Evolutionary conservation across 35 echinoderm and acorn worm species (phyloP).

Genomic region (Amphiura filiformis): DNA sequence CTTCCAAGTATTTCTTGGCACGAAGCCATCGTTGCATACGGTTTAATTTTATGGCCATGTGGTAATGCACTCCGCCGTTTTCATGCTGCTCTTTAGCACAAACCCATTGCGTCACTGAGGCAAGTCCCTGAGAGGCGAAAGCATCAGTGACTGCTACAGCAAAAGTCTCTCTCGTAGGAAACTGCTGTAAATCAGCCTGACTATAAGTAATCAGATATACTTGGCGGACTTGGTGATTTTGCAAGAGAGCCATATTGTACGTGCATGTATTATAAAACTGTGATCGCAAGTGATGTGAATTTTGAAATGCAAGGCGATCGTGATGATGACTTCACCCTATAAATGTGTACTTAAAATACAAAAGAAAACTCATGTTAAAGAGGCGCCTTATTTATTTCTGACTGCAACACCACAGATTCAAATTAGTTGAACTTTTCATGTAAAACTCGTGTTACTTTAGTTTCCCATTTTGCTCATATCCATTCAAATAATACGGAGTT

Average conservation of each 20-base stretch:
- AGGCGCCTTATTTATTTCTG: too few species aligned
- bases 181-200: neutral
- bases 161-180: constrained; percentile 8
- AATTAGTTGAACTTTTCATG: too few species aligned
- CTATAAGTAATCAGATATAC: constrained; percentile 64
- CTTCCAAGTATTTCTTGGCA: neutral
- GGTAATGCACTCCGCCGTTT: constrained; percentile 37
- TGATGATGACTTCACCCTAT: too few species aligned
- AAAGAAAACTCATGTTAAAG: too few species aligned
- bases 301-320: too few species aligned
- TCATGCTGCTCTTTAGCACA: constrained; percentile 24
- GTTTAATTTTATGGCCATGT: constrained; percentile 44
- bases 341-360: too few species aligned
- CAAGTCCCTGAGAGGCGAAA: neutral
- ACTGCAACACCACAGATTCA: too few species aligned
- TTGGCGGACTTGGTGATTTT: constrained; percentile 16
- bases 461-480: too few species aligned
- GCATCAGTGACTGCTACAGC: neutral
- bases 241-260: neutral
- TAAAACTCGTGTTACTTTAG: too few species aligned
- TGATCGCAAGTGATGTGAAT: too few species aligned
- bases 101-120: constrained; percentile 12
- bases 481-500: too few species aligned
- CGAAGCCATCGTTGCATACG: neutral
- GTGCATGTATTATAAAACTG: too few species aligned